These are phyloP conservation scores for Chironomus tepperi DNA, from an alignment of 1,140 invertebrate species.

Conservation along the genomic window DNA sequence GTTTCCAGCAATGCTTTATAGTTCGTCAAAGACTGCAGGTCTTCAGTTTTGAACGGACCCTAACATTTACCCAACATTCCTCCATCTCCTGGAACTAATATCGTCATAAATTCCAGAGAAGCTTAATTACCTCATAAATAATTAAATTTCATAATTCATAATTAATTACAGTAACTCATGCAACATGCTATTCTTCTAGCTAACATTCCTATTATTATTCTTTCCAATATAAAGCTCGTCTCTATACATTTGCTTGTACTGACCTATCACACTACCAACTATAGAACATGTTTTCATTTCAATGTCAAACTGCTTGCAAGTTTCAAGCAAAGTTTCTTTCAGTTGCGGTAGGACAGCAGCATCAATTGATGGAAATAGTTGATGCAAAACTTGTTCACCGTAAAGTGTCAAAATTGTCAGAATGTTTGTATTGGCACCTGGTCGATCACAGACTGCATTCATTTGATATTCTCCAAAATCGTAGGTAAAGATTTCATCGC, in stretches of 20 bases:
- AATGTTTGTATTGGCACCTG: slow-evolving; percentile 45
- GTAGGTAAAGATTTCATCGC: slow-evolving; percentile 26
- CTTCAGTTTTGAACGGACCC: too few relatives aligned
- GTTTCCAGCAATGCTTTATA: too few relatives aligned
- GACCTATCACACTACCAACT: slow-evolving; percentile 54
- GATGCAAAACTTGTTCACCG: slow-evolving; percentile 67
- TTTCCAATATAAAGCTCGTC: background rate
- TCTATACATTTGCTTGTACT: slow-evolving; percentile 50
- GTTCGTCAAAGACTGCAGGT: too few relatives aligned
- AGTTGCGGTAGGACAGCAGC: slow-evolving; percentile 58
- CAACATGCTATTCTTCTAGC: too few relatives aligned
- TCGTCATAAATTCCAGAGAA: too few relatives aligned
- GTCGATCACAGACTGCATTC: slow-evolving; percentile 49
- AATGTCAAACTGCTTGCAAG: slow-evolving; percentile 58
- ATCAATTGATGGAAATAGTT: slow-evolving; percentile 73
- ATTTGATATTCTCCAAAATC: slow-evolving; percentile 58
- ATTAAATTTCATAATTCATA: too few relatives aligned
- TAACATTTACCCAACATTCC: too few relatives aligned
- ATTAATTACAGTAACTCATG: too few relatives aligned
- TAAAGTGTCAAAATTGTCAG: slow-evolving; percentile 49
- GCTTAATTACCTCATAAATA: too few relatives aligned
- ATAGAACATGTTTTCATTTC: slow-evolving; percentile 46
- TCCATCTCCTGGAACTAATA: too few relatives aligned
- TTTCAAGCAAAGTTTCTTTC: slow-evolving; percentile 54
- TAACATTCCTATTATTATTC: too few relatives aligned